phyloP scores from a whole-genome alignment of 2,797 vertebrate species.

The Tapirus indicus region DNA sequence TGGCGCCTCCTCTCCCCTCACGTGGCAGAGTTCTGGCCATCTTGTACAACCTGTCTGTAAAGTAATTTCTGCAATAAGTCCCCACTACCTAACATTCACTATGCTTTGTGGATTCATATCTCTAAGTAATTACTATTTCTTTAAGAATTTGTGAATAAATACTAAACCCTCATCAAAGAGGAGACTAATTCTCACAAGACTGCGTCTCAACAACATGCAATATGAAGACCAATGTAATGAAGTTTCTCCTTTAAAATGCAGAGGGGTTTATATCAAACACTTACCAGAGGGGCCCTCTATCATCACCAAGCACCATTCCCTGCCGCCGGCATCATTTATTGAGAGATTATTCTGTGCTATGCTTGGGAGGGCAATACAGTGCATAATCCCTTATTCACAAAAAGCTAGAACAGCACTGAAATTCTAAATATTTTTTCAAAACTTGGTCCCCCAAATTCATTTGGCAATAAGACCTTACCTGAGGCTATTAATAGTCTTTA shows the following conservation, averaged over 20 bases:
- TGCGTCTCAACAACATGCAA: background rate
- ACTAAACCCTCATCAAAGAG: background rate
- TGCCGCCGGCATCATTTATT: background rate
- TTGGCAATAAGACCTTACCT: background rate
- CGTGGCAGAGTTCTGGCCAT: rapidly evolving
- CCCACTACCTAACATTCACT: background rate
- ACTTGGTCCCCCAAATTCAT: background rate
- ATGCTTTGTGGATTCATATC: background rate
- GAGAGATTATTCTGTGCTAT: background rate
- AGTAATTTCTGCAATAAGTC: background rate
- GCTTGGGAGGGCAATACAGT: no score
- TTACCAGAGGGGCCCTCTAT: background rate
- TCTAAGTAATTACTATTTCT: background rate
- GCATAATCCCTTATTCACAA: background rate
- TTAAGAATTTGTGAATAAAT: background rate
- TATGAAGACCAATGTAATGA: background rate
- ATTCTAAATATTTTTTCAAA: background rate
- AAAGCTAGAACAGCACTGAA: background rate
- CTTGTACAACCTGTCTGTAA: background rate
- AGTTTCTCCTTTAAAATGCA: background rate
- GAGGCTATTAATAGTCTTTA: background rate
- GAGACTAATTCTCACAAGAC: background rate
- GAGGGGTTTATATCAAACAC: background rate
- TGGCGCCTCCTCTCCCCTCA: background rate
- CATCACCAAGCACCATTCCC: background rate